These are phyloP conservation scores for Sebastolobus altivelis DNA, from an alignment of 2,797 vertebrate genomes.

Conservation along the genomic window DNA sequence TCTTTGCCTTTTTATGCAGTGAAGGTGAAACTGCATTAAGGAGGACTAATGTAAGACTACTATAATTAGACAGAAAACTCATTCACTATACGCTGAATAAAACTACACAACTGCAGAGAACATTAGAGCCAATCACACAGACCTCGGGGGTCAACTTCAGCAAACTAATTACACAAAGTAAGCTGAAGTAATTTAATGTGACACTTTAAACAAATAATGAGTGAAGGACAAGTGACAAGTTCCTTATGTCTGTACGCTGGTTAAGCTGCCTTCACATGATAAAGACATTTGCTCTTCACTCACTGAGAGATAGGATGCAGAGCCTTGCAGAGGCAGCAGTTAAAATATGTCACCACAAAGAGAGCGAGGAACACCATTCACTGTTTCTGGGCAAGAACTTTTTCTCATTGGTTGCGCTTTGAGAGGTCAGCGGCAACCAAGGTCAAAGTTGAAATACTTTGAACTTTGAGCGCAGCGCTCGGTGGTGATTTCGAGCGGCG, in stretches of 20 bases:
- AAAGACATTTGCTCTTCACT: no score
- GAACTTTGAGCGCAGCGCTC: no score
- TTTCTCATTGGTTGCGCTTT: no score
- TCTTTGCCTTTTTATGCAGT: constrained; percentile 1
- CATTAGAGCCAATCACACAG: neutral
- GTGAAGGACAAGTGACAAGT: neutral
- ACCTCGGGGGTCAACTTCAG: neutral
- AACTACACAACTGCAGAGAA: neutral
- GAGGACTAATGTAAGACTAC: neutral
- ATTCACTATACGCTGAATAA: neutral
- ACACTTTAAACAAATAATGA: neutral
- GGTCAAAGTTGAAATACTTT: no score
- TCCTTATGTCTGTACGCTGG: neutral
- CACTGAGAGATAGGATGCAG: no score
- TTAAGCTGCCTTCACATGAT: no score
- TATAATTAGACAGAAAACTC: neutral
- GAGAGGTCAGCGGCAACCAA: no score
- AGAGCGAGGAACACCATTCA: no score
- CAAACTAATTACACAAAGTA: neutral
- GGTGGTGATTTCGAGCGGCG: no score
- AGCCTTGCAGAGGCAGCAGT: no score
- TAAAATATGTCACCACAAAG: no score
- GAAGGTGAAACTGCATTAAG: neutral
- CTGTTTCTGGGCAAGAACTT: no score
- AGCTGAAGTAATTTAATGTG: neutral